Conservation (phyloP, 1,140 invertebrate species). For the Sinella curviseta region DNA sequence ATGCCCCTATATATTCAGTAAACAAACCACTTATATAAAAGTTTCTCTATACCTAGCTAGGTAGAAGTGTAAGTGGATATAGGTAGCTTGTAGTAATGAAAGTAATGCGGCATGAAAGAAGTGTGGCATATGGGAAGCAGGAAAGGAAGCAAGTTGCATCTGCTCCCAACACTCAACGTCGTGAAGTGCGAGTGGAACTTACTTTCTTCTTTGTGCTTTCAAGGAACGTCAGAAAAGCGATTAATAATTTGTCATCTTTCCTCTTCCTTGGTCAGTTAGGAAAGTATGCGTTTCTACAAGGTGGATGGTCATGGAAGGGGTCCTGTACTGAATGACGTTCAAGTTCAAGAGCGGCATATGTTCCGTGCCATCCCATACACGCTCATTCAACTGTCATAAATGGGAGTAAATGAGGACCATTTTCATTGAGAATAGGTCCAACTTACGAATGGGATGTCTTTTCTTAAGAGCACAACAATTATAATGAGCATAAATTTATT, state of each 20-base stretch:
- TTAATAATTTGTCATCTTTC: constrained; percentile 21
- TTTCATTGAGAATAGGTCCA: background rate
- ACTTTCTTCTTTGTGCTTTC: background rate
- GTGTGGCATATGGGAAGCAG: constrained; percentile 5
- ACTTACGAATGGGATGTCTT: background rate
- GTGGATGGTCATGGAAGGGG: background rate
- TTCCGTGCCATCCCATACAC: constrained; percentile 6
- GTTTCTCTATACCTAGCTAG: too few species aligned
- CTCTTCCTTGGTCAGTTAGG: background rate
- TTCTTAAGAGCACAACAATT: too few species aligned
- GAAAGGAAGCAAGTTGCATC: constrained; percentile 4
- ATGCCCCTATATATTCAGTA: too few species aligned
- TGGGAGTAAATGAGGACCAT: background rate
- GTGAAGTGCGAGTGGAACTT: background rate
- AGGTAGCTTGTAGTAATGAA: background rate
- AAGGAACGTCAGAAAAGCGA: background rate
- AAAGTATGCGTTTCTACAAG: background rate
- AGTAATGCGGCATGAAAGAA: background rate
- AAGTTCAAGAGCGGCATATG: constrained; percentile 19
- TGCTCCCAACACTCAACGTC: background rate
- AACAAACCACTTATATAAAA: too few species aligned
- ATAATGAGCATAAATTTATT: too few species aligned
- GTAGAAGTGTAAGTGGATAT: too few species aligned
- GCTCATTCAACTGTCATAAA: background rate
- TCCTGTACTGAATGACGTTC: background rate